Evolutionary conservation across 2,797 vertebrate genomes (phyloP).

Genomic region (Cossypha niveicapilla): DNA sequence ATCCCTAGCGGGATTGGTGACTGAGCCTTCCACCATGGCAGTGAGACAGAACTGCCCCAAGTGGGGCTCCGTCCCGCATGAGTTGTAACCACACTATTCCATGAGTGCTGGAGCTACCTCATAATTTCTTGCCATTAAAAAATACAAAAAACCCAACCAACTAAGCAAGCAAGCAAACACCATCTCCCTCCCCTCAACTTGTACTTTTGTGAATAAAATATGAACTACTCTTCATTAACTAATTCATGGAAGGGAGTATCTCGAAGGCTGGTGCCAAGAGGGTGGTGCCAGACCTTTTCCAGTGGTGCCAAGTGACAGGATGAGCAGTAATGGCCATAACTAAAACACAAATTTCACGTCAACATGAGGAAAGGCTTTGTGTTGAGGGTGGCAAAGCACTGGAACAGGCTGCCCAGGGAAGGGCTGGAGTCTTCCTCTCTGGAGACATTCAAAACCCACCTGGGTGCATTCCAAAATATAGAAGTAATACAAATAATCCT

Average conservation of each 20-base stretch:
- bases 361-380: neutral
- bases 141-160: neutral
- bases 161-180: neutral
- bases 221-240: neutral
- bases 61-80: rapidly evolving
- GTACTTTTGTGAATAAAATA: neutral
- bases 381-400: neutral
- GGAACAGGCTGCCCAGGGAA: neutral
- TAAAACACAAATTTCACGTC: neutral
- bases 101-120: neutral
- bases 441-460: neutral
- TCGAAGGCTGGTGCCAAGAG: neutral
- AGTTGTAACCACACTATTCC: rapidly evolving
- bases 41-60: rapidly evolving
- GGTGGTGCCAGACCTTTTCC: neutral
- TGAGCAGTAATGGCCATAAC: neutral
- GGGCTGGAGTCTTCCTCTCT: neutral
- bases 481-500: neutral
- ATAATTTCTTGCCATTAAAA: neutral
- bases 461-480: neutral
- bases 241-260: neutral
- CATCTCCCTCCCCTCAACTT: neutral
- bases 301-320: neutral
- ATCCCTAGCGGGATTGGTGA: rapidly evolving
- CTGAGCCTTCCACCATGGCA: rapidly evolving